Percentiles rank a stretch among this genome's conserved stretches.
These are phyloP conservation scores for Oryzias curvinotus DNA, from an alignment of 2,113 vertebrate species.

Conservation along the genomic window DNA sequence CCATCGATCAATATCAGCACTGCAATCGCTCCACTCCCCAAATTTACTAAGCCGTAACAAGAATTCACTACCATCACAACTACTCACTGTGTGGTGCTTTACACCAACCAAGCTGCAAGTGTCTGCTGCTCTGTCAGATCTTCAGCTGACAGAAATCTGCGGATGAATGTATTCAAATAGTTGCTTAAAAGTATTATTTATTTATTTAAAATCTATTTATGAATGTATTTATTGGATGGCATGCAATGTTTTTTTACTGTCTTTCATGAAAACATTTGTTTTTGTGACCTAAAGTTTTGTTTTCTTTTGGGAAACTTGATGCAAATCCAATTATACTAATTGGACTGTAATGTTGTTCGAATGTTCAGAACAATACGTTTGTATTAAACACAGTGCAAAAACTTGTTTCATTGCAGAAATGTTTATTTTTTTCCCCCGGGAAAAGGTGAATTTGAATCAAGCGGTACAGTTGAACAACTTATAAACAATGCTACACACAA, in stretches of 20 bases:
- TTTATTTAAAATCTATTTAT: constrained; percentile 57
- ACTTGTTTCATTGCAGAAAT: no score
- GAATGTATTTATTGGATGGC: constrained; percentile 55
- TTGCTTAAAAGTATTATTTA: constrained; percentile 43
- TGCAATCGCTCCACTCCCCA: neutral
- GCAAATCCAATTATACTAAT: no score
- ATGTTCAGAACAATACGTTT: no score
- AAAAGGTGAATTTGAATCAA: no score
- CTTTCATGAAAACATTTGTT: constrained; percentile 54
- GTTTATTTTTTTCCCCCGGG: no score
- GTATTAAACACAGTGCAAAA: no score
- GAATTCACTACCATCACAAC: constrained; percentile 37
- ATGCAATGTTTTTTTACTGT: constrained; percentile 57
- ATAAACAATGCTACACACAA: no score
- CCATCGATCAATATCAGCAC: constrained; percentile 13
- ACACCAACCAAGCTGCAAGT: constrained; percentile 13
- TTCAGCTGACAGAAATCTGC: constrained; percentile 22
- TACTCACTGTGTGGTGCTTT: constrained; percentile 14
- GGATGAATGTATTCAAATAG: constrained; percentile 33
- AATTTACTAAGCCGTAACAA: constrained; percentile 4
- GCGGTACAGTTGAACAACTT: no score
- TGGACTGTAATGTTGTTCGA: no score
- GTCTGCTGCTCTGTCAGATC: constrained; percentile 39
- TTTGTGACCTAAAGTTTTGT: constrained; percentile 5
- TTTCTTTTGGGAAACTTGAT: no score